Base-by-base conservation (phyloP, 2,888 invertebrate species). In the Notodonta ziczac region DNA sequence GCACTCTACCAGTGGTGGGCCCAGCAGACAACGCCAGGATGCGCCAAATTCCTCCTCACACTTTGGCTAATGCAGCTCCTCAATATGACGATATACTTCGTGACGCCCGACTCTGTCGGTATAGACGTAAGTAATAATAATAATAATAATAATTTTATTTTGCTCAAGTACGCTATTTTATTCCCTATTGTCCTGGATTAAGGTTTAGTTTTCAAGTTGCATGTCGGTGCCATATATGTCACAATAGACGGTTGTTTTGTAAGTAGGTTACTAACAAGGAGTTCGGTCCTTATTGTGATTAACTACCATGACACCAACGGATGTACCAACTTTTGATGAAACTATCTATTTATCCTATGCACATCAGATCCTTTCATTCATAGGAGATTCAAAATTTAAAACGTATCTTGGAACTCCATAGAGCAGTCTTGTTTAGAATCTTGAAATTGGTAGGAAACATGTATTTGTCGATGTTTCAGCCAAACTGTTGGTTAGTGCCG, bases 1-100 rank as follows among this genome's bases (percentile, higher is more conserved):
- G 94, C 97, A 16, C 96, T 97, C 81, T 95, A 96, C 81, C 95
- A 95, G 85, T 99, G 98, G 98, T 99, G 98, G 98, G 95, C 96
- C 48, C 96, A 96, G 78, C 98, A 98, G 90, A 98, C 98, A 7
- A 97, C 98, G 8, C 91, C 94, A 6, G 94, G 95, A 66, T 96
- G 97, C 71, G 97, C 97, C 82, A 90, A 94, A 63, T 94, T 98
- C 73, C 94, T 98, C 61, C 90, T 97, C 39, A 89, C 95, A n/a
- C 89, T 98, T 40, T 98, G 98, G 93, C 77, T 95, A 57, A 92
- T 97, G 71, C 98, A 98, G 91, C 82, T 96, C 57, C 73, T 95
- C 69, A 96, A 96, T 82, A 92, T 95, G 58, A 85, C 87, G 14
- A 76, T 96, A 57, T 96, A 95, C 80, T 93, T 93, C 70, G 75